phyloP scores from a whole-genome alignment of 1,140 invertebrate species.

The Amphibalanus amphitrite region DNA sequence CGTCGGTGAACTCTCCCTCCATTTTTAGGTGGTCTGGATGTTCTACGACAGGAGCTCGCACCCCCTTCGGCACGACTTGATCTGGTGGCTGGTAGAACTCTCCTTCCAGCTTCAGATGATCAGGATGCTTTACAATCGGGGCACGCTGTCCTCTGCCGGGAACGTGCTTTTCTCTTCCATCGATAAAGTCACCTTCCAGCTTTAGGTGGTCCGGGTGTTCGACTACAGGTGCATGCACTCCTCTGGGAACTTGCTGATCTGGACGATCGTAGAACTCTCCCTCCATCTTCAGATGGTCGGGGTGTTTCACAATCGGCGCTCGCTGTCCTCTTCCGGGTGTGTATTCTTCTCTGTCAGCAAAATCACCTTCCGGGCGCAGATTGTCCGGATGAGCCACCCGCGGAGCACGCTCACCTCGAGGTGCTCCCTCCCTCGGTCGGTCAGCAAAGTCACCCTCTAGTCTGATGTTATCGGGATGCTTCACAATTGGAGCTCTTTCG shows the following conservation, averaged over 20 bases:
- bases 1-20: conserved; percentile 22
- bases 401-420: conserved; percentile 24
- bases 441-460: conserved; percentile 35
- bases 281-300: conserved; percentile 12
- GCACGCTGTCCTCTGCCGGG: conserved; percentile 23
- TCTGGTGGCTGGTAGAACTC: conserved; percentile 27
- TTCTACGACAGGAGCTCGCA: conserved; percentile 19
- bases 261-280: neutral
- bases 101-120: conserved; percentile 31
- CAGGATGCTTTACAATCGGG: conserved; percentile 22
- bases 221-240: conserved; percentile 28
- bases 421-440: conserved; percentile 5
- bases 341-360: conserved; percentile 12
- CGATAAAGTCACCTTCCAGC: conserved; percentile 41
- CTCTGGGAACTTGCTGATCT: conserved; percentile 10
- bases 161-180: conserved; percentile 8
- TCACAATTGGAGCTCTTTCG: conserved; percentile 24
- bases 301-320: conserved; percentile 15
- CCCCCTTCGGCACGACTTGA: conserved; percentile 22
- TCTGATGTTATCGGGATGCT: conserved; percentile 32
- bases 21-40: conserved; percentile 13
- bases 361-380: conserved; percentile 38
- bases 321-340: conserved; percentile 14
- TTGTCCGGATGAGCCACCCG: conserved; percentile 29
- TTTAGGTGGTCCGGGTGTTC: conserved; percentile 33